Evolutionary conservation across 2,113 vertebrate genomes (phyloP).

Genomic region (Hippocampus guttulatus): DNA sequence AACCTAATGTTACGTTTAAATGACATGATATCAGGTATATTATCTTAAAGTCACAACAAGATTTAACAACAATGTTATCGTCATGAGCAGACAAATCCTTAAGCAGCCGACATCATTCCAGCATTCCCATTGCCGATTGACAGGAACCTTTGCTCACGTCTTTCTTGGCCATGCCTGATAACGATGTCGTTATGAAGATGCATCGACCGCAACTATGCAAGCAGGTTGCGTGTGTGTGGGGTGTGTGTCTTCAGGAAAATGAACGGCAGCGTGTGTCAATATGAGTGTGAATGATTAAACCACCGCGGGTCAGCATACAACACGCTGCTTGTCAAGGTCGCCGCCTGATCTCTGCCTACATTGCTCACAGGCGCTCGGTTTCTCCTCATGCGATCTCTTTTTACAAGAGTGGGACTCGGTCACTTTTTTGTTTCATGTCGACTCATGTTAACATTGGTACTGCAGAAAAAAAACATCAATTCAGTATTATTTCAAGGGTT

Average conservation of each 20-base stretch:
- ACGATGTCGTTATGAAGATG: neutral
- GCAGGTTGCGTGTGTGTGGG: neutral
- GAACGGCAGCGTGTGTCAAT: constrained; percentile 15
- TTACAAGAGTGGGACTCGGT: neutral
- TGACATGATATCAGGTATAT: no score
- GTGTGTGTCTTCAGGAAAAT: constrained; percentile 13
- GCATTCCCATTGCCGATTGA: neutral
- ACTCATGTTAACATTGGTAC: neutral
- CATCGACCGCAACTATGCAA: neutral
- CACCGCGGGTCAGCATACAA: constrained; percentile 17
- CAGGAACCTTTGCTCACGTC: neutral
- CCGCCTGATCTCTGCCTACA: constrained; percentile 26
- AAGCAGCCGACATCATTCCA: neutral
- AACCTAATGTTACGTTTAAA: no score
- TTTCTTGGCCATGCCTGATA: neutral
- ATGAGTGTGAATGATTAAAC: constrained; percentile 57
- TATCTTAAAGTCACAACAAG: no score
- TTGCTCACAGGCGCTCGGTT: neutral
- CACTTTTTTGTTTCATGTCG: no score
- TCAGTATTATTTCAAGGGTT: no score
- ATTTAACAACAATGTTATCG: no score
- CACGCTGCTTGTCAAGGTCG: constrained; percentile 37
- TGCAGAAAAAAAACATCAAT: neutral
- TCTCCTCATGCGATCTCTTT: neutral
- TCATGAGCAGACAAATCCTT: neutral